phyloP scores from a whole-genome alignment of 2,888 invertebrate genomes.

The Gonocerus acuteangulatus region DNA sequence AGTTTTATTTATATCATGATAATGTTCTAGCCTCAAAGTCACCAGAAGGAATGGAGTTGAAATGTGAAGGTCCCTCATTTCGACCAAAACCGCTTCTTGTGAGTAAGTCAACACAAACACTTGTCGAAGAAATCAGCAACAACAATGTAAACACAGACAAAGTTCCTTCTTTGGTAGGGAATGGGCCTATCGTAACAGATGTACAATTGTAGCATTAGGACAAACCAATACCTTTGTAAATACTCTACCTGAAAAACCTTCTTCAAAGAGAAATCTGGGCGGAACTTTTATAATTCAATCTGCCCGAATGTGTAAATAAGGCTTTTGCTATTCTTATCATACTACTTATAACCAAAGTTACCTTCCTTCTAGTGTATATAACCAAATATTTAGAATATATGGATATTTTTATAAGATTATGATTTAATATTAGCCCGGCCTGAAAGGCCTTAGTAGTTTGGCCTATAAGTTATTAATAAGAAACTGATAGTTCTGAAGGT shows the following conservation, averaged over 20 bases:
- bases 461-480: conserved; percentile 23
- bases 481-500: conserved; percentile 1
- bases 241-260: neutral
- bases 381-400: neutral
- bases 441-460: conserved; percentile 29
- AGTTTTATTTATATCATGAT: too few species aligned
- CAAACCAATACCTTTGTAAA: neutral
- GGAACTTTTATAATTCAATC: neutral
- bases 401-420: conserved; percentile 23
- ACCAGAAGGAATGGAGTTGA: conserved; percentile 24
- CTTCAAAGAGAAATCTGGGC: neutral
- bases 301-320: neutral
- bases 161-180: conserved; percentile 21
- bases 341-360: too few species aligned
- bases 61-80: conserved; percentile 26
- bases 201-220: conserved; percentile 32
- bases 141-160: conserved; percentile 20
- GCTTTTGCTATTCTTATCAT: neutral
- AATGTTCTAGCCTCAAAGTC: conserved; percentile 21
- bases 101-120: conserved; percentile 32
- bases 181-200: conserved; percentile 29
- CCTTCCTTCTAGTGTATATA: too few species aligned
- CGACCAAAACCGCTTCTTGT: conserved; percentile 31
- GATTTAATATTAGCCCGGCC: neutral
- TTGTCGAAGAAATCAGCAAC: conserved; percentile 14